Conservation (phyloP, 2,113 vertebrate species). For the Nycticryphes semicollaris region DNA sequence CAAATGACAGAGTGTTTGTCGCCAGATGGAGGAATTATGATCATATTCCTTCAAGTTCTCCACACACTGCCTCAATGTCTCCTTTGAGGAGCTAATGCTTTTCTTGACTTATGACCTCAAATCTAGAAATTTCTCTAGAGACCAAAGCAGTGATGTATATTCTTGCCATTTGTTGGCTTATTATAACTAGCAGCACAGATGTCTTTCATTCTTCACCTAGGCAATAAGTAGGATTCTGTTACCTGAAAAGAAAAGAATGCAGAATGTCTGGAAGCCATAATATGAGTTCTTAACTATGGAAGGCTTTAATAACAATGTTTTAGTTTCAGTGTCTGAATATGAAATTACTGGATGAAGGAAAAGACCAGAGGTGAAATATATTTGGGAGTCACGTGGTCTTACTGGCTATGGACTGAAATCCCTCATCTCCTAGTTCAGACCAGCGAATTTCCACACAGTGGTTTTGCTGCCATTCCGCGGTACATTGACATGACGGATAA, state of each 20-base stretch:
- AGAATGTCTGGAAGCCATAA: neutral
- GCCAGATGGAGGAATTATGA: constrained; percentile 10
- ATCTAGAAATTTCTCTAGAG: neutral
- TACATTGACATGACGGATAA: neutral
- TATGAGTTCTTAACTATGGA: neutral
- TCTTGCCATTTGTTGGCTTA: neutral
- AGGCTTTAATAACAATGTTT: neutral
- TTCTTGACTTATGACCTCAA: neutral
- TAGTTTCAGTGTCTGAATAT: neutral
- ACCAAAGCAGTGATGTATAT: neutral
- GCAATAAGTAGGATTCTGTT: neutral
- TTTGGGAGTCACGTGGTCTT: neutral
- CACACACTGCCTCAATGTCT: neutral
- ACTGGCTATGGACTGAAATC: neutral
- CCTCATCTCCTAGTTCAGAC: neutral
- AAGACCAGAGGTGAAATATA: neutral
- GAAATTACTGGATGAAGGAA: neutral
- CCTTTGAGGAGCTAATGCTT: neutral
- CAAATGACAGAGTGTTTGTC: constrained; percentile 11
- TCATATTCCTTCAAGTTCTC: neutral
- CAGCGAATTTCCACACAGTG: neutral
- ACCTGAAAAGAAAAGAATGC: neutral
- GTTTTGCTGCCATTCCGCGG: neutral
- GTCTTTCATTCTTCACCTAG: neutral
- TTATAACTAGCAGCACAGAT: neutral